Conservation (phyloP, 2,888 invertebrate species). For the Cephus pygmeus region DNA sequence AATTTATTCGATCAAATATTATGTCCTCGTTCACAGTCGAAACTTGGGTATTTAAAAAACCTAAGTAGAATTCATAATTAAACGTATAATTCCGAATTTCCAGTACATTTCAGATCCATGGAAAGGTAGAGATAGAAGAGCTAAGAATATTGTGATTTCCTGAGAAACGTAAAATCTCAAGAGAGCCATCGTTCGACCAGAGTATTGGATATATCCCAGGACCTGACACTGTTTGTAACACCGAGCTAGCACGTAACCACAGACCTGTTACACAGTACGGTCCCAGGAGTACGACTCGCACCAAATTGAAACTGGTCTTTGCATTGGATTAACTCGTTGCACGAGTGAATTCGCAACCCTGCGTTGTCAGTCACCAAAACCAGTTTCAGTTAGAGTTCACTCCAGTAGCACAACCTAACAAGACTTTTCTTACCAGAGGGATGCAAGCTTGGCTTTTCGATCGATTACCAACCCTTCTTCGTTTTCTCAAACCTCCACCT, state of each 20-base stretch:
- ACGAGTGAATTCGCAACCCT: conserved; percentile 31
- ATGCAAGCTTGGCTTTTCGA: neutral
- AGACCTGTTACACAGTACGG: conserved; percentile 30
- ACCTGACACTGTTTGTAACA: conserved; percentile 38
- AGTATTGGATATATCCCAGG: conserved; percentile 41
- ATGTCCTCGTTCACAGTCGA: too few species aligned
- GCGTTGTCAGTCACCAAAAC: conserved; percentile 17
- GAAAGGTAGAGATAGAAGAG: too few species aligned
- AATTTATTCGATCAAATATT: too few species aligned
- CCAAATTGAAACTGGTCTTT: conserved; percentile 62
- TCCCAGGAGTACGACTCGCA: conserved; percentile 50
- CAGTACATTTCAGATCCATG: too few species aligned
- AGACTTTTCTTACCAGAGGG: neutral
- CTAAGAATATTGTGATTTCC: conserved; percentile 44
- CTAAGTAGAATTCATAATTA: too few species aligned
- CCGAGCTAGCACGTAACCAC: conserved; percentile 36
- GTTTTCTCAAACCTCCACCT: neutral
- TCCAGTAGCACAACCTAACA: neutral
- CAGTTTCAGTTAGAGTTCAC: neutral
- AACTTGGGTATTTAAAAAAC: too few species aligned
- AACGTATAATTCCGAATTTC: too few species aligned
- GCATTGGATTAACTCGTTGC: conserved; percentile 58
- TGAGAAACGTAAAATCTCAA: conserved; percentile 48
- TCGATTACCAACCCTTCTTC: neutral
- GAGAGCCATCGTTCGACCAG: conserved; percentile 50